These are phyloP conservation scores for Nymphalis io DNA, from an alignment of 1,140 invertebrate genomes.

Conservation along the genomic window DNA sequence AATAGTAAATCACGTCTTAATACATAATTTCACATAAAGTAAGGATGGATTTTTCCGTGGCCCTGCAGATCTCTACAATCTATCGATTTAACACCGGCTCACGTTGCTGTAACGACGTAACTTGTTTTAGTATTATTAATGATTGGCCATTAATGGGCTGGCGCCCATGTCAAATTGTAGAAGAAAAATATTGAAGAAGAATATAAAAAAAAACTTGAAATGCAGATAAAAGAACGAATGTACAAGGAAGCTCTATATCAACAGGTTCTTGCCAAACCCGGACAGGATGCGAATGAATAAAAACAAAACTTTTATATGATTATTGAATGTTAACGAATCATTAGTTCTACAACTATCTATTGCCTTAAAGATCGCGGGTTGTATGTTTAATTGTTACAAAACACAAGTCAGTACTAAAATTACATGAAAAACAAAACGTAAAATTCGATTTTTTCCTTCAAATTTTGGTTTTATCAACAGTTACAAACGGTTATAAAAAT, in stretches of 20 bases:
- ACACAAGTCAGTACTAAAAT: no score
- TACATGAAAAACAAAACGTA: no score
- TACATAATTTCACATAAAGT: no score
- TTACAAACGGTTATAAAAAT: not conserved
- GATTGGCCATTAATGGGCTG: conserved; percentile 1
- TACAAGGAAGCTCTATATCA: not conserved
- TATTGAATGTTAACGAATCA: no score
- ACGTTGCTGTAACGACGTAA: conserved; percentile 2
- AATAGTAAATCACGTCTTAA: no score
- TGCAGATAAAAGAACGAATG: not conserved
- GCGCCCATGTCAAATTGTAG: not conserved
- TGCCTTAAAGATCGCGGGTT: no score
- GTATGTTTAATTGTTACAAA: no score
- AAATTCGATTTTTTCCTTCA: no score
- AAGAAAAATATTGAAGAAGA: not conserved
- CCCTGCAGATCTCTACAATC: conserved; percentile 13
- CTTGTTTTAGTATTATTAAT: conserved; percentile 8
- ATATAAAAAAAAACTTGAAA: not conserved
- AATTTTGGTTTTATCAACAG: not conserved
- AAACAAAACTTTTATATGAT: no score
- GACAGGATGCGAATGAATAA: no score
- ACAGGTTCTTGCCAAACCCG: not conserved
- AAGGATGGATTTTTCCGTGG: not conserved
- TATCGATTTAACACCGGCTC: conserved; percentile 24
- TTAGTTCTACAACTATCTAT: no score